Percentiles rank a stretch among this genome's conserved stretches.
phyloP scores from a whole-genome alignment of 2,113 vertebrate species.

The Lamprologus callipterus region DNA sequence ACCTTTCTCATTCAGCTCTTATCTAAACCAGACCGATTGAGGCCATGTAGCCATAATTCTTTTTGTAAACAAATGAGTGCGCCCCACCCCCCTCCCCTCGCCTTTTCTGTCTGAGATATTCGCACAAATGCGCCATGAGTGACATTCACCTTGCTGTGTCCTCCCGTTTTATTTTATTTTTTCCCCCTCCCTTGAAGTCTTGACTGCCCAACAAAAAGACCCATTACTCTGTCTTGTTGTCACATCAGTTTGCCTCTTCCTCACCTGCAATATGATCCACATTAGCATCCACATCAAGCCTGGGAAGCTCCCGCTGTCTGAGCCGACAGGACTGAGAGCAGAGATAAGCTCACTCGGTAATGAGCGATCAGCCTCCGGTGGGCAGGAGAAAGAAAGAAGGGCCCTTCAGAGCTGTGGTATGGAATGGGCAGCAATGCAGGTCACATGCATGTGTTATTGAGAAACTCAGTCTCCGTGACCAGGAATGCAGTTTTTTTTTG shows the following conservation, averaged over 20 bases:
- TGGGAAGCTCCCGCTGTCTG: slow-evolving; percentile 22
- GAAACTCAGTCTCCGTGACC: slow-evolving; percentile 4
- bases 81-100: too few relatives aligned
- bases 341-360: slow-evolving; percentile 48
- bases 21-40: slow-evolving; percentile 37
- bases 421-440: background rate
- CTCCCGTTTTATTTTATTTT: background rate
- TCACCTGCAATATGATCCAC: slow-evolving; percentile 50
- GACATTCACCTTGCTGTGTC: slow-evolving; percentile 6
- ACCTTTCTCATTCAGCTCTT: slow-evolving; percentile 10
- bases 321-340: slow-evolving; percentile 9
- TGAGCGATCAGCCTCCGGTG: slow-evolving; percentile 18
- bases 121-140: background rate
- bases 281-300: slow-evolving; percentile 42
- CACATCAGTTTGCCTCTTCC: slow-evolving; percentile 21
- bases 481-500: background rate
- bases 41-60: slow-evolving; percentile 15
- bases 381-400: background rate
- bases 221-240: slow-evolving; percentile 31
- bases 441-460: slow-evolving; percentile 9
- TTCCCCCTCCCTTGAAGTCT: background rate
- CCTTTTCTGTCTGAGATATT: background rate
- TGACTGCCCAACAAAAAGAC: slow-evolving; percentile 22
- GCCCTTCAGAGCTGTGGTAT: background rate
- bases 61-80: slow-evolving; percentile 27